A percentile compares a stretch with the other conserved stretches of the same genome.
These are phyloP conservation scores for Chaetophractus vellerosus DNA, from an alignment of 2,797 vertebrate genomes.

Conservation along the genomic window DNA sequence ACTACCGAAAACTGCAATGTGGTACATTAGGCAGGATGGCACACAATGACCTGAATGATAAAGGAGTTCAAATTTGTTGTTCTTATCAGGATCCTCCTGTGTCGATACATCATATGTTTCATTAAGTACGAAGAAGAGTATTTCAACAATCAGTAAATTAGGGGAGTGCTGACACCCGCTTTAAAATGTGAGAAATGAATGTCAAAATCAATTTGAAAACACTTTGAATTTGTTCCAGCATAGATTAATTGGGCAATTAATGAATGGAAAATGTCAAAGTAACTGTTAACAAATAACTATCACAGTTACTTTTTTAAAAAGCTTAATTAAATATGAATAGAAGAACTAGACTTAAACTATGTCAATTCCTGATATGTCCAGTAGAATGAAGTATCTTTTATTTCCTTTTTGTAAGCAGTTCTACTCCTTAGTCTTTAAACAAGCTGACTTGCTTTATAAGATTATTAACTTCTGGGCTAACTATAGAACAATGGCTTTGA, in stretches of 20 bases:
- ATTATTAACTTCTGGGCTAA: background rate
- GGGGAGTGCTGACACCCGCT: background rate
- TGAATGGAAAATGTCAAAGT: background rate
- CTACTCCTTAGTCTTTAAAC: background rate
- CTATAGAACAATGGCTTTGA: background rate
- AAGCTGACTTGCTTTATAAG: background rate
- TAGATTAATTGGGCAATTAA: background rate
- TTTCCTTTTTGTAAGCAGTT: background rate
- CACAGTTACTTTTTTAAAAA: background rate
- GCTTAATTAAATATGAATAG: background rate
- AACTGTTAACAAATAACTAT: background rate
- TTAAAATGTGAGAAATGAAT: conserved; percentile 12
- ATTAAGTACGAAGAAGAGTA: background rate
- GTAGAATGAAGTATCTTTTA: background rate
- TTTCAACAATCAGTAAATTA: background rate
- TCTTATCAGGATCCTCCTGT: background rate
- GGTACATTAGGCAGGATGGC: rapidly evolving
- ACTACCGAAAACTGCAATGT: background rate
- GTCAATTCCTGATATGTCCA: background rate
- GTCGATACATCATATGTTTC: rapidly evolving
- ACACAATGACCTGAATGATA: background rate
- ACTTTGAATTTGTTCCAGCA: background rate
- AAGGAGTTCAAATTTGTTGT: background rate
- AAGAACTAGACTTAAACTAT: background rate
- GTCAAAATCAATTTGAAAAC: background rate